These are phyloP conservation scores for Varanus salvator DNA, from an alignment of 2,113 vertebrate species.

Conservation along the genomic window DNA sequence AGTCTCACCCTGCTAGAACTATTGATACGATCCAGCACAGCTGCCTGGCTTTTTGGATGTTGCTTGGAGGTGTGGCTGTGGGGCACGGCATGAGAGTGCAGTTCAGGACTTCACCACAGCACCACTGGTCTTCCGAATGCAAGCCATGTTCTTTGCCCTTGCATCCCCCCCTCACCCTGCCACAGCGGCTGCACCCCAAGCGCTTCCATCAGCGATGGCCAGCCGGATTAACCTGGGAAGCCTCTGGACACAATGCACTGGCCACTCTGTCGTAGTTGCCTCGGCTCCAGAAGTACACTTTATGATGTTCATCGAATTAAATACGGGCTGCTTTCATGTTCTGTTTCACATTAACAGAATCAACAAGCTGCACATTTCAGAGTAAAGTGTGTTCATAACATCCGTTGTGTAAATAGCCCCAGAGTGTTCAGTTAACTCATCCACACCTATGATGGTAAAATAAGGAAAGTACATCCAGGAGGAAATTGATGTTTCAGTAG, in stretches of 20 bases:
- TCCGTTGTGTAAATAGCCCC: neutral
- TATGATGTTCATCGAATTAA: neutral
- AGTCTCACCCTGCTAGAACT: too few relatives aligned
- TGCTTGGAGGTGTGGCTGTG: neutral
- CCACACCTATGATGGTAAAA: neutral
- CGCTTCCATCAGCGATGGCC: neutral
- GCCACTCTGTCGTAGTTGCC: neutral
- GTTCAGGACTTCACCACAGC: neutral
- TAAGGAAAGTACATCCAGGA: neutral
- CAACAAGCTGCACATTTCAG: neutral
- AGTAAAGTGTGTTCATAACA: neutral
- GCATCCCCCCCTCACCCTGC: neutral
- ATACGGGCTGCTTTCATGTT: neutral
- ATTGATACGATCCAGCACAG: too few relatives aligned
- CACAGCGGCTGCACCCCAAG: neutral
- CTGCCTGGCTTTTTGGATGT: too few relatives aligned
- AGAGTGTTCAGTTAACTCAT: neutral
- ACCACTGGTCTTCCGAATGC: neutral
- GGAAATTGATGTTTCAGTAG: neutral
- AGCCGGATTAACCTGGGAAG: too few relatives aligned
- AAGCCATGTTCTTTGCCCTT: neutral
- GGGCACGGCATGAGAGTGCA: neutral
- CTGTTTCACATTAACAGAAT: neutral
- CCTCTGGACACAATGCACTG: neutral
- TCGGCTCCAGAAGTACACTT: neutral